phyloP scores from a whole-genome alignment of 2,888 invertebrate genomes.

The Patella pellucida region DNA sequence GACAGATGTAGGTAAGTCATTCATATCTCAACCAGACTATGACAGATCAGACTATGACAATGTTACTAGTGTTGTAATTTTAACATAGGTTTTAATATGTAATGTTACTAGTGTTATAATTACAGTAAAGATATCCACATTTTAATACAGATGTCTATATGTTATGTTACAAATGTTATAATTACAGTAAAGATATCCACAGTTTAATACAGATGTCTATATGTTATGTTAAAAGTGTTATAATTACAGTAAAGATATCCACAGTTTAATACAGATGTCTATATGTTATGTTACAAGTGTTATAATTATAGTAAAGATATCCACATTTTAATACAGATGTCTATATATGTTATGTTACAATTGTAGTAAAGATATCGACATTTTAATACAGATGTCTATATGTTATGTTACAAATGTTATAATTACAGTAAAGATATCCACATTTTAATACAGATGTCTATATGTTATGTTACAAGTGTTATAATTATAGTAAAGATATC shows the following conservation, averaged over 20 bases:
- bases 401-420: conserved; percentile 32
- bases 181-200: too few species aligned
- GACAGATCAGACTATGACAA: conserved; percentile 14
- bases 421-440: conserved; percentile 60
- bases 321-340: conserved; percentile 7
- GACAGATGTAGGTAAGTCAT: conserved; percentile 58
- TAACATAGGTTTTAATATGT: too few species aligned
- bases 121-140: conserved; percentile 62
- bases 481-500: conserved; percentile 53
- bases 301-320: neutral
- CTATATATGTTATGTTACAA: neutral
- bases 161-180: too few species aligned
- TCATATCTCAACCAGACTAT: neutral
- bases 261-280: neutral
- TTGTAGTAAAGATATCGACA: neutral
- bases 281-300: neutral
- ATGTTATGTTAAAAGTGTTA: too few species aligned
- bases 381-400: conserved; percentile 60
- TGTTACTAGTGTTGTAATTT: too few species aligned
- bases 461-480: conserved; percentile 41
- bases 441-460: conserved; percentile 59
- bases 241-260: too few species aligned
- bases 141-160: conserved; percentile 58
- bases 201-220: too few species aligned
- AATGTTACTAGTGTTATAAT: conserved; percentile 38